phyloP scores from a whole-genome alignment of 2,888 invertebrate genomes.

The Auanema freiburgensis region DNA sequence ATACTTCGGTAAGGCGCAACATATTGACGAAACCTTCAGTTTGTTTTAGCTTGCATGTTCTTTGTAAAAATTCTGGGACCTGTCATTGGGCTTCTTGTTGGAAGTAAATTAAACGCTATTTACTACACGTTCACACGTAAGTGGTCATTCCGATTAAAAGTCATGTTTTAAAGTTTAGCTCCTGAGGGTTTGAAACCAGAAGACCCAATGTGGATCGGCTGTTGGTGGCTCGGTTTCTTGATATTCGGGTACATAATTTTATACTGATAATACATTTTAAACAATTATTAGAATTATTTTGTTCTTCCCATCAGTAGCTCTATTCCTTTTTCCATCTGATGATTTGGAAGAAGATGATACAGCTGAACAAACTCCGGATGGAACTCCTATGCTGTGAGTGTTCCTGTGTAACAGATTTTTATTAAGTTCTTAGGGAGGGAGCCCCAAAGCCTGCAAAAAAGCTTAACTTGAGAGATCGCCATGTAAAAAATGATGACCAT shows the following conservation, averaged over 20 bases:
- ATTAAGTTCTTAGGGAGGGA: constrained; percentile 6
- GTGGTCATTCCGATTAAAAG: constrained; percentile 1
- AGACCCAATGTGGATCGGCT: constrained; percentile 68
- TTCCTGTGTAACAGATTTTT: neutral
- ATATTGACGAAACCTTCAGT: constrained; percentile 5
- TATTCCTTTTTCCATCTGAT: constrained; percentile 64
- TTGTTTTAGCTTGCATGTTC: constrained; percentile 64
- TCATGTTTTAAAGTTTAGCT: constrained; percentile 30
- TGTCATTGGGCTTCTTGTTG: constrained; percentile 61
- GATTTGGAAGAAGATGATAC: constrained; percentile 25
- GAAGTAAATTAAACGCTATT: constrained; percentile 57
- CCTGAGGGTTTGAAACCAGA: constrained; percentile 62
- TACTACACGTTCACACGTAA: constrained; percentile 60
- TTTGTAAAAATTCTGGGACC: constrained; percentile 64
- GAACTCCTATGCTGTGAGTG: neutral
- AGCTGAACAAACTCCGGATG: constrained; percentile 10
- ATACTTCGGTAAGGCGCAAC: constrained; percentile 55
- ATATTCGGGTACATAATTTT: constrained; percentile 30
- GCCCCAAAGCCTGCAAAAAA: constrained; percentile 29
- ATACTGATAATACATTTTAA: neutral
- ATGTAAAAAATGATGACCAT: constrained; percentile 48
- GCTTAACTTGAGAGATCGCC: constrained; percentile 56
- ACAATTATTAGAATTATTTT: constrained; percentile 23
- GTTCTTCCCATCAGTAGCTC: constrained; percentile 58
- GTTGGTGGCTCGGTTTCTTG: constrained; percentile 67